Evolutionary conservation across 1,140 invertebrate species (phyloP), one percentile per base, ranked within the genome.

Genomic region (Battus philenor): DNA sequence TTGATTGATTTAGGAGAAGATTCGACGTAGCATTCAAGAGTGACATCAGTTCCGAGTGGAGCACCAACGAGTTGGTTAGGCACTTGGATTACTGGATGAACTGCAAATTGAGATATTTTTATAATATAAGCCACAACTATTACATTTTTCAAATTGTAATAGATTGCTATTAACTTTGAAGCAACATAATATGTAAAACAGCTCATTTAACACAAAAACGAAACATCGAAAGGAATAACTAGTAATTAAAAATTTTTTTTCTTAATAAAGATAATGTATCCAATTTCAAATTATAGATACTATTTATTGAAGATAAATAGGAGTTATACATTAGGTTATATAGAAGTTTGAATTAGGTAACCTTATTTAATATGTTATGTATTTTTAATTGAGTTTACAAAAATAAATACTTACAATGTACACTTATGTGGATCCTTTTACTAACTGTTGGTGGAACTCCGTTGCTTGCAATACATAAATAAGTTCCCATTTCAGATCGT

Each of bases 1-100:
- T 94, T 95, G 85, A 96, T 93, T 47, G 93, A 93, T 79, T 92
- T 94, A 2, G 95, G 96, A 44, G 91, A 96, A 4, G 95, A 94
- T 74, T 97, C 95, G 12, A 97, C 94, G 68, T 92, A 90, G 81
- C 96, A 98, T 83, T 97, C 95, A 38, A 97, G 87, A 6, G 91
- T 92, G 44, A 97, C 94, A 76, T 96, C 93, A 50, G 93, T 95
- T 30, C 93, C 92, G 34, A 95, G 82, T 9, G 94, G 94, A 29
- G 94, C 94, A 4, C 94, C 93, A 17, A 96, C 92, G 66, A 96
- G 87, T 88, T 96, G 94, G 88, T 95, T 96, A 24, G 94, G 94
- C 41, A 96, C 94, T 83, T 94, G 92, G 69, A 96, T 95, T 55
- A 94, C 91, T 6, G 95, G 95, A 73, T 93, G 90, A 90, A 97